phyloP scores from a whole-genome alignment of 2,888 invertebrate species.

The Mythimna pallens region DNA sequence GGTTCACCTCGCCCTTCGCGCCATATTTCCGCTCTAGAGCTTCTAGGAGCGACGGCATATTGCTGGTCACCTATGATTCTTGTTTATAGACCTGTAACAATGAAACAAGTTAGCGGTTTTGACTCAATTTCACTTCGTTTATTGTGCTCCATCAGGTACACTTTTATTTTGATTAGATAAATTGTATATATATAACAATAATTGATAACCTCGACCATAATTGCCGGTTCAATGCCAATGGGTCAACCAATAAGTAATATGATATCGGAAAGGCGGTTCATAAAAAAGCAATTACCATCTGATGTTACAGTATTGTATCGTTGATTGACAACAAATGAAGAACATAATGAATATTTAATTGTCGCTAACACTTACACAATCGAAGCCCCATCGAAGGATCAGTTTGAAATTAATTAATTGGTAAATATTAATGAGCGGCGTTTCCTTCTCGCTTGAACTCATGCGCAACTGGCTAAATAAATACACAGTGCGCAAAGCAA shows the following conservation, averaged over 20 bases:
- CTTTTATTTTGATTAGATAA: slow-evolving; percentile 4
- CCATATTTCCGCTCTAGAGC: slow-evolving; percentile 97
- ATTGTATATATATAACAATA: slow-evolving; percentile 7
- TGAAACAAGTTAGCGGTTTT: slow-evolving; percentile 11
- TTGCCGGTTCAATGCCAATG: slow-evolving; percentile 33
- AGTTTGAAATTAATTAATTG: slow-evolving; percentile 71
- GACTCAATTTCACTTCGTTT: not conserved
- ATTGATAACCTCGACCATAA: slow-evolving; percentile 26
- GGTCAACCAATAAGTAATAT: slow-evolving; percentile 28
- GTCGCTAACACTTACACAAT: slow-evolving; percentile 54
- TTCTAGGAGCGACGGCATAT: slow-evolving; percentile 97
- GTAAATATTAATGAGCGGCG: slow-evolving; percentile 68
- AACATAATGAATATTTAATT: slow-evolving; percentile 26
- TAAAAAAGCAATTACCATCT: slow-evolving; percentile 45
- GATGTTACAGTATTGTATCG: slow-evolving; percentile 35
- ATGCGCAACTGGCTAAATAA: slow-evolving; percentile 74
- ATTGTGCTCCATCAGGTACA: not conserved
- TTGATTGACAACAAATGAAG: slow-evolving; percentile 51
- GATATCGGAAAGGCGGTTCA: slow-evolving; percentile 27
- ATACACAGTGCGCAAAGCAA: slow-evolving; percentile 68
- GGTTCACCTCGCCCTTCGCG: slow-evolving; percentile 92
- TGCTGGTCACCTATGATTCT: slow-evolving; percentile 59
- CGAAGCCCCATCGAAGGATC: slow-evolving; percentile 61
- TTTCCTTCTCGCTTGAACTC: slow-evolving; percentile 76
- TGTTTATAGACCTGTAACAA: slow-evolving; percentile 69